Evolutionary conservation across 2,797 vertebrate species (phyloP).

Genomic region (Fistularia tabacaria): DNA sequence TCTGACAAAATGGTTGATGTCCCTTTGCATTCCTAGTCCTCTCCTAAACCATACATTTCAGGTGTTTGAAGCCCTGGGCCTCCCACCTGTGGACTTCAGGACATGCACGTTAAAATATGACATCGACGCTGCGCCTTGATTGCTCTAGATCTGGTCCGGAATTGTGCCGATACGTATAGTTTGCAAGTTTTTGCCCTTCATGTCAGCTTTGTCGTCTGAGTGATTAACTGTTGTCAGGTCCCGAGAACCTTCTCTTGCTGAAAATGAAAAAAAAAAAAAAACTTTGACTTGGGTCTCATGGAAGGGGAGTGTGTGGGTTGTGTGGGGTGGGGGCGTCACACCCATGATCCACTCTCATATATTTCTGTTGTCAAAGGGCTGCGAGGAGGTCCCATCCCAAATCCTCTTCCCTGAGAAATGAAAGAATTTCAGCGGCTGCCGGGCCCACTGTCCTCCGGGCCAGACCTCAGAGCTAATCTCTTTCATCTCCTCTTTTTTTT

Average conservation of each 20-base stretch:
- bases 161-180: no score
- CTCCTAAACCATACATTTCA: no score
- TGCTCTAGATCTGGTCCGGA: no score
- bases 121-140: no score
- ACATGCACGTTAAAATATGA: no score
- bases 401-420: slow-evolving; percentile 61
- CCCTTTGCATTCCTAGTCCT: no score
- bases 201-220: slow-evolving; percentile 52
- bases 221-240: slow-evolving; percentile 53
- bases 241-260: slow-evolving; percentile 39
- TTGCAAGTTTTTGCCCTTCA: slow-evolving; percentile 1
- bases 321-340: slow-evolving; percentile 23
- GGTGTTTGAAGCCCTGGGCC: no score
- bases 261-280: background rate
- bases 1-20: no score
- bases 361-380: slow-evolving; percentile 57
- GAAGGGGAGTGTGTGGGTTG: background rate
- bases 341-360: slow-evolving; percentile 43
- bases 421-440: slow-evolving; percentile 61
- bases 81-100: no score
- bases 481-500: slow-evolving; percentile 61
- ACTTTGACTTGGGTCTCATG: slow-evolving; percentile 21
- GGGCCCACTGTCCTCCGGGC: slow-evolving; percentile 64
- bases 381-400: slow-evolving; percentile 57
- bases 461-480: slow-evolving; percentile 70